phyloP scores from a whole-genome alignment of 2,113 vertebrate genomes.

The Enhydra lutris region DNA sequence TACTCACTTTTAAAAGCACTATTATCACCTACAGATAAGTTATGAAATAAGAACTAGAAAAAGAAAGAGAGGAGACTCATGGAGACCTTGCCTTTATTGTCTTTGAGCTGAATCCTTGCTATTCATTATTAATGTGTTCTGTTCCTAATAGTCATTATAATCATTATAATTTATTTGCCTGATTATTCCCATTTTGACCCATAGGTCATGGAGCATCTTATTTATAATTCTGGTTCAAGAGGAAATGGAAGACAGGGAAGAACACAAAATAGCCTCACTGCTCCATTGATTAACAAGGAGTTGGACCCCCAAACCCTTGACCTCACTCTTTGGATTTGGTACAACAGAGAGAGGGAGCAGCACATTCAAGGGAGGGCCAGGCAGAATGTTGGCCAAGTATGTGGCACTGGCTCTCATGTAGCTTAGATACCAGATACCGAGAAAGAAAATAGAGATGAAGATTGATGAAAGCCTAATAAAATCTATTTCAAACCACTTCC shows the following conservation, averaged over 20 bases:
- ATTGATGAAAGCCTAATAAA: background rate
- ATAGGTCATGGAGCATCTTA: constrained; percentile 38
- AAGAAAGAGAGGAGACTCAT: background rate
- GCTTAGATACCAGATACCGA: background rate
- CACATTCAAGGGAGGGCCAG: background rate
- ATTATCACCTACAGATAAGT: background rate
- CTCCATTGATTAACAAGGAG: background rate
- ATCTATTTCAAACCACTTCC: constrained; percentile 21
- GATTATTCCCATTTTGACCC: constrained; percentile 44
- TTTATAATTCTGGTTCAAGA: constrained; percentile 53
- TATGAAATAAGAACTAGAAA: background rate
- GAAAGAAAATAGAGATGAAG: background rate
- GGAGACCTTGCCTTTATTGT: background rate
- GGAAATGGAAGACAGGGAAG: constrained; percentile 16
- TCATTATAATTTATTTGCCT: background rate
- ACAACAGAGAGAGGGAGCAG: background rate
- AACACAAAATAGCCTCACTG: background rate
- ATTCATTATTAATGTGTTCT: constrained; percentile 46
- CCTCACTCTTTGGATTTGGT: background rate
- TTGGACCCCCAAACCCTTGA: background rate
- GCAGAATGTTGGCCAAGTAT: background rate
- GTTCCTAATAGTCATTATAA: constrained; percentile 28
- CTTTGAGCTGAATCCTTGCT: constrained; percentile 40
- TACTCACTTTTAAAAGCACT: constrained; percentile 17
- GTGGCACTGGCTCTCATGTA: background rate